Base-by-base conservation (phyloP, 2,888 invertebrate genomes). In the Nomada flava region DNA sequence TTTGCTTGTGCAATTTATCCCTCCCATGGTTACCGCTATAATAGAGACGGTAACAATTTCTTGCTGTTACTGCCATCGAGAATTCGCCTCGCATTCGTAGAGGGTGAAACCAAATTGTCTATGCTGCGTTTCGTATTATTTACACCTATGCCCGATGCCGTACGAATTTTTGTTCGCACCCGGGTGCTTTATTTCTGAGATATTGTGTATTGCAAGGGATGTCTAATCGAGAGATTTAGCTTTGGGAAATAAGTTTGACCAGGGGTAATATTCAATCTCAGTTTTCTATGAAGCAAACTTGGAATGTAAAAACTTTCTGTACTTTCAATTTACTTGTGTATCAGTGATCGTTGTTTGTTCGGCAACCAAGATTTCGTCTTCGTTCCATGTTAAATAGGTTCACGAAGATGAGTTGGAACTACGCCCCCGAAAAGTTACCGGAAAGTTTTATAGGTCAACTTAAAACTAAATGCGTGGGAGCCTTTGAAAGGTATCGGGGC, bases 1-100 rank as follows among this genome's bases (percentile, higher is more conserved):
- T 87, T 89, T 89, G 82, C 82, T 71, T 60, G 59, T 47, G 60
- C 75, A 79, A 82, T 86, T 86, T 83, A 86, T 81, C 78, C 80
- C 60, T 29, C 60, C 65, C 52, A 29, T 52, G 63, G 23, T 55
- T 52, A 70, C 23, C 36, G 20, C 52, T 57, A 69, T 62, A 57
- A 64, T 75, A 62, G 65, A 79, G 70, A 60, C 69, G 57, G 74
- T 50, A 65, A 77, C 67, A 60, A 67, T 79, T 79, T 79, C 72
- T 79, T 79, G 65, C 29, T 20, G 64, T 57, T 52, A 42, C 71
- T 18, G 70, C 62, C 67, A 79, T 71, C 62, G 65, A 77, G 53
- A 60, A 42, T 20, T 47, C 44, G 13, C 13, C 20, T 53, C 36
- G 36, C 23, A 15, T 50, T 68, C 50, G 68, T 36, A 26, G 11